phyloP scores from a whole-genome alignment of 2,797 vertebrate genomes.

The Cossypha polioptera region DNA sequence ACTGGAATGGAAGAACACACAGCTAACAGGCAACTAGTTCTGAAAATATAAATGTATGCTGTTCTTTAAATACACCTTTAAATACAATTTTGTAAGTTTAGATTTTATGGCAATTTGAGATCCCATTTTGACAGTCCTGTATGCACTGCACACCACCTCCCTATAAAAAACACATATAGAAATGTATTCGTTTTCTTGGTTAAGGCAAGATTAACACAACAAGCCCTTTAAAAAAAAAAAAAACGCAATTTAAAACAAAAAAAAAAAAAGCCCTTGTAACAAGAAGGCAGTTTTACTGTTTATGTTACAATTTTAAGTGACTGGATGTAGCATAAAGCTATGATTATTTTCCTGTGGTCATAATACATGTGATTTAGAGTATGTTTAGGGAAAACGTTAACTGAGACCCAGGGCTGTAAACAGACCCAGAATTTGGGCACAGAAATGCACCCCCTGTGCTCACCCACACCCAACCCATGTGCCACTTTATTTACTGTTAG shows the following conservation, averaged over 20 bases:
- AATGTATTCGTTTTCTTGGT: background rate
- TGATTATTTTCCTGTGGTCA: conserved; percentile 34
- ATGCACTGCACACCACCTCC: background rate
- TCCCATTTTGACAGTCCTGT: background rate
- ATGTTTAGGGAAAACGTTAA: background rate
- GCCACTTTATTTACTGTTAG: background rate
- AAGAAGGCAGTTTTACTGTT: conserved; percentile 14
- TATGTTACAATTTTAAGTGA: conserved; percentile 41
- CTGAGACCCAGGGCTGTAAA: background rate
- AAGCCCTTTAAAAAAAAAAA: background rate
- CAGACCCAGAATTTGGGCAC: background rate
- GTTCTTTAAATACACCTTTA: conserved; percentile 7
- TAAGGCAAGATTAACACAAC: background rate
- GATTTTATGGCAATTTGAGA: conserved; percentile 12
- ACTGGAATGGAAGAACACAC: background rate
- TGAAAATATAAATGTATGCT: background rate
- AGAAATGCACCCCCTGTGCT: background rate
- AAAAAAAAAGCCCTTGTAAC: background rate
- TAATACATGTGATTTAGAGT: background rate
- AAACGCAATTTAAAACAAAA: background rate
- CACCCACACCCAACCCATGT: background rate
- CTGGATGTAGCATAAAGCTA: conserved; percentile 21
- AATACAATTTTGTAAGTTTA: background rate
- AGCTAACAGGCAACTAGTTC: background rate
- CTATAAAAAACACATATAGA: background rate